Conservation (phyloP, 2,113 vertebrate genomes). For the Paramormyrops kingsleyae region DNA sequence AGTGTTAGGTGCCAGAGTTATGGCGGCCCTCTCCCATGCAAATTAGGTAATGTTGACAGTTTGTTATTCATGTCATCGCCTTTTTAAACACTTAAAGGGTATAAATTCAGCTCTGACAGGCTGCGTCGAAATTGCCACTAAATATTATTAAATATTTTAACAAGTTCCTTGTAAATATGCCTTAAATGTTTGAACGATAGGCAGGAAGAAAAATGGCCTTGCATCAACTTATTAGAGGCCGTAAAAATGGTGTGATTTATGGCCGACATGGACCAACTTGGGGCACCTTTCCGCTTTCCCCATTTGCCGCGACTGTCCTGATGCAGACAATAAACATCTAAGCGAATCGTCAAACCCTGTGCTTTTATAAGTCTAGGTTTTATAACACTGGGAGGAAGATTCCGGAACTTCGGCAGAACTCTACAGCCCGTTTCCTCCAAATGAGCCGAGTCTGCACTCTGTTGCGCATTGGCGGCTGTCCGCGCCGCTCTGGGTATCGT, state of each 20-base stretch:
- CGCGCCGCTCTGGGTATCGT: background rate
- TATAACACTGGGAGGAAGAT: slow-evolving; percentile 28
- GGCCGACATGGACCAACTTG: slow-evolving; percentile 52
- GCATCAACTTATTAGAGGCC: slow-evolving; percentile 76
- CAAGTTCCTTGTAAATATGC: slow-evolving; percentile 79
- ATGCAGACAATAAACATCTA: slow-evolving; percentile 54
- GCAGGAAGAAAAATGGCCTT: slow-evolving; percentile 69
- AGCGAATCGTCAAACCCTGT: slow-evolving; percentile 55
- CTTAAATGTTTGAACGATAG: slow-evolving; percentile 74
- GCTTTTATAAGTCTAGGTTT: slow-evolving; percentile 53
- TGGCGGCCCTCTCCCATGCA: slow-evolving; percentile 62
- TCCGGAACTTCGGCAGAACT: slow-evolving; percentile 26
- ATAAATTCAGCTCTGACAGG: slow-evolving; percentile 65
- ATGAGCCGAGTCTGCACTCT: background rate
- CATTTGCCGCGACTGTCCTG: slow-evolving; percentile 53
- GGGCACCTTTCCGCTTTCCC: slow-evolving; percentile 55
- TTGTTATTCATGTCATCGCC: slow-evolving; percentile 73
- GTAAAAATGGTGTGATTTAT: slow-evolving; percentile 69
- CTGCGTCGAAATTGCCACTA: slow-evolving; percentile 70
- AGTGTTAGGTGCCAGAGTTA: slow-evolving; percentile 72
- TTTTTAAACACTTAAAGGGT: slow-evolving; percentile 74
- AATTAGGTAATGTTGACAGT: slow-evolving; percentile 70
- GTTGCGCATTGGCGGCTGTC: background rate
- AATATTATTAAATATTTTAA: slow-evolving; percentile 83
- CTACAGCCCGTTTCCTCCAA: background rate